Conservation (phyloP, 2,888 invertebrate genomes). For the Eupsilia transversa region DNA sequence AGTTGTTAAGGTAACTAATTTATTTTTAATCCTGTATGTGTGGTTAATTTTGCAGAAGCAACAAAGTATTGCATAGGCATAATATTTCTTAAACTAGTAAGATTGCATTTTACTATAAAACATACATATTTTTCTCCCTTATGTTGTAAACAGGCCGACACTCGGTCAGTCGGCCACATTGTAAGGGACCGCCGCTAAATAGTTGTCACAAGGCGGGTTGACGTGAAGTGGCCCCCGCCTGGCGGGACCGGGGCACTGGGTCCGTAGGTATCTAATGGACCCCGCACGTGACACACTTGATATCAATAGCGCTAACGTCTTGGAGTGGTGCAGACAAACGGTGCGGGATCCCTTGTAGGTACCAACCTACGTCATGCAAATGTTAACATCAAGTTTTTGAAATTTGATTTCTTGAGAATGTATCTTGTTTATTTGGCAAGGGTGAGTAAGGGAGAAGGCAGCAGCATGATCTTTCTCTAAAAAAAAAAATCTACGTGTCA, state of each 20-base stretch:
- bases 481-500: no score
- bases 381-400: not conserved
- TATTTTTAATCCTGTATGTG: not conserved
- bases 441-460: not conserved
- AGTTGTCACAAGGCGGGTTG: constrained; percentile 1
- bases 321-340: not conserved
- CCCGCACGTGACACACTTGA: not conserved
- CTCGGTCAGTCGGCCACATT: not conserved
- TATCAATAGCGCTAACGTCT: not conserved
- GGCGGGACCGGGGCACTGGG: not conserved
- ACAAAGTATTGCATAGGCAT: not conserved
- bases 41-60: not conserved
- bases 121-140: not conserved
- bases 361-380: not conserved
- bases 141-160: not conserved
- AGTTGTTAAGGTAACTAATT: not conserved
- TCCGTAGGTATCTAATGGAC: not conserved
- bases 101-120: not conserved
- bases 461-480: no score
- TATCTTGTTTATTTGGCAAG: no score
- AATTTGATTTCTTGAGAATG: no score
- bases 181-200: not conserved
- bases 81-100: not conserved
- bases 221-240: constrained; percentile 12
- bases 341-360: not conserved